phyloP scores from a whole-genome alignment of 1,140 invertebrate species.

The Papilio dardanus region DNA sequence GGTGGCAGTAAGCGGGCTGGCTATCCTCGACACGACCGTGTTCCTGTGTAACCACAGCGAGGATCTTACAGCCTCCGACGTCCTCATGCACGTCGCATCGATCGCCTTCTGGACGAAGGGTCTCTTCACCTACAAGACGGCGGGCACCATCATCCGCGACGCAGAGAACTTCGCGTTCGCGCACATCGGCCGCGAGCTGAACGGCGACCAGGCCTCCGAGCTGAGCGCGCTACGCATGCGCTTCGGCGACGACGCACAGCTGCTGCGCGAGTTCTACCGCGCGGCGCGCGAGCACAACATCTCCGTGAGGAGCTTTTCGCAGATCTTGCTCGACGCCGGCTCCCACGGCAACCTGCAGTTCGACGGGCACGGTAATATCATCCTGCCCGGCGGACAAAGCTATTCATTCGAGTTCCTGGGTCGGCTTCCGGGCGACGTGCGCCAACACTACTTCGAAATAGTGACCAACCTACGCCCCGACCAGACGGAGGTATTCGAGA shows the following conservation, averaged over 20 bases:
- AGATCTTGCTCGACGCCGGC: conserved; percentile 43
- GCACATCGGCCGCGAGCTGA: conserved; percentile 44
- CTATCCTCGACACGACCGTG: conserved; percentile 46
- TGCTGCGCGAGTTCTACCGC: conserved; percentile 45
- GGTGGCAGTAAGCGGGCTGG: conserved; percentile 44
- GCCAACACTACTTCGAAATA: conserved; percentile 48
- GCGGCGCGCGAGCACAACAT: conserved; percentile 44
- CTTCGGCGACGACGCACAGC: conserved; percentile 44
- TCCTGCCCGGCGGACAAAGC: conserved; percentile 39
- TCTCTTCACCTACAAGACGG: conserved; percentile 50
- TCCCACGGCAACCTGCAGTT: conserved; percentile 37
- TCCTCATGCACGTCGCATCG: conserved; percentile 48
- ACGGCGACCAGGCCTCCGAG: conserved; percentile 39
- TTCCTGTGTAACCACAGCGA: conserved; percentile 45
- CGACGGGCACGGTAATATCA: conserved; percentile 37
- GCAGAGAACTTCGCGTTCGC: conserved; percentile 45
- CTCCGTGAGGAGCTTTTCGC: conserved; percentile 44
- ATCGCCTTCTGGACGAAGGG: conserved; percentile 55
- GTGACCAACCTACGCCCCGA: conserved; percentile 45
- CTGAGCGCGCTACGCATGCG: conserved; percentile 40
- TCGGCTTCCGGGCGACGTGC: conserved; percentile 37
- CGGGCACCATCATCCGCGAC: conserved; percentile 48
- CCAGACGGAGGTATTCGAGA: conserved; percentile 47
- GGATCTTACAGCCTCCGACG: conserved; percentile 42
- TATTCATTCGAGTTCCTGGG: conserved; percentile 40